Conservation (phyloP, 35 echinoderm and acorn worm species). For the Strongylocentrotus purpuratus region DNA sequence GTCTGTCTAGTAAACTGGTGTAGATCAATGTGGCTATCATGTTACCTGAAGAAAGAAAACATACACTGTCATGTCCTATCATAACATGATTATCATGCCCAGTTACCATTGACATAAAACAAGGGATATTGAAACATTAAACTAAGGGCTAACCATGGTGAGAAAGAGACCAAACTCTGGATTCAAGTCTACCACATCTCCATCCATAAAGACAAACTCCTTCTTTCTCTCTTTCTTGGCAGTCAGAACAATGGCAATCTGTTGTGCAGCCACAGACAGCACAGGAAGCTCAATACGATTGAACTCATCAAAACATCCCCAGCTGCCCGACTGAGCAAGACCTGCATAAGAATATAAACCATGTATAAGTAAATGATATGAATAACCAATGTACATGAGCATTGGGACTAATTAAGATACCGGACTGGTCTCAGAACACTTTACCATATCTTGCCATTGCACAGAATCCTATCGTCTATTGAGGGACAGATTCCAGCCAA, state of each 20-base stretch:
- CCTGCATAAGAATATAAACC: slow-evolving; percentile 41
- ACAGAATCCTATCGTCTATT: background rate
- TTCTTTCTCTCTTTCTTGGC: slow-evolving; percentile 96
- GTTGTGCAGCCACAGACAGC: slow-evolving; percentile 94
- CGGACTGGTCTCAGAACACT: background rate
- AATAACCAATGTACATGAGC: background rate
- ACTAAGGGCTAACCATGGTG: slow-evolving; percentile 76
- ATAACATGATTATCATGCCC: too few relatives aligned
- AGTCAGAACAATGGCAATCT: slow-evolving; percentile 94
- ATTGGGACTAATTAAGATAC: background rate
- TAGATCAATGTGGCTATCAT: too few relatives aligned
- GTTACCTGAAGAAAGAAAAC: too few relatives aligned
- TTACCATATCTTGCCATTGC: background rate
- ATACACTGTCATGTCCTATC: too few relatives aligned
- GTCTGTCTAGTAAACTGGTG: too few relatives aligned
- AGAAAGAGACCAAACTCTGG: slow-evolving; percentile 99
- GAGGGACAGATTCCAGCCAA: background rate
- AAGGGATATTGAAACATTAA: too few relatives aligned
- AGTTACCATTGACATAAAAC: too few relatives aligned
- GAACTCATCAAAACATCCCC: slow-evolving; percentile 99
- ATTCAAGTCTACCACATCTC: slow-evolving; percentile 84
- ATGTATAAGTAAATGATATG: background rate
- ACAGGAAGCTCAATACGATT: slow-evolving; percentile 97
- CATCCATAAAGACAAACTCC: slow-evolving; percentile 95
- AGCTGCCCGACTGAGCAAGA: slow-evolving; percentile 95